Conservation (phyloP, 2,888 invertebrate species). For the Aelia acuminata region DNA sequence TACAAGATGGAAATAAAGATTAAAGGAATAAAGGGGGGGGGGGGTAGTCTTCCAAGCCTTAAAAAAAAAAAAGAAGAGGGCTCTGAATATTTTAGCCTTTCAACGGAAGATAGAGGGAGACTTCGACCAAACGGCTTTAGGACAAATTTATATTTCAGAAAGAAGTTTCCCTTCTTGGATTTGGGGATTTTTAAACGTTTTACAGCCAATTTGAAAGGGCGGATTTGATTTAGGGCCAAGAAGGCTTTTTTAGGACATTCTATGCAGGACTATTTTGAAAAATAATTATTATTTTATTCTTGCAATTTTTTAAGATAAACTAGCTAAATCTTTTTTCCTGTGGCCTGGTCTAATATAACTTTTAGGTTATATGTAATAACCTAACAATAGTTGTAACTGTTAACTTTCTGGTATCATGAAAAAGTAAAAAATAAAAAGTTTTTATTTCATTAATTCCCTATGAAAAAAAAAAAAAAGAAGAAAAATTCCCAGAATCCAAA, state of each 20-base stretch:
- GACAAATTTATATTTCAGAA: conserved; percentile 48
- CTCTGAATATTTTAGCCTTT: conserved; percentile 33
- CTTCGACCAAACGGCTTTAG: conserved; percentile 39
- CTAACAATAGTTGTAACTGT: no score
- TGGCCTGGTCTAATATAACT: no score
- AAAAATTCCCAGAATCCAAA: no score
- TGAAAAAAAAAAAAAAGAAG: no score
- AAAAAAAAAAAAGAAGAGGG: conserved; percentile 26
- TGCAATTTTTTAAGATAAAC: no score
- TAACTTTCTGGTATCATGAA: no score
- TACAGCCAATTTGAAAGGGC: conserved; percentile 15
- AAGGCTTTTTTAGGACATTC: neutral
- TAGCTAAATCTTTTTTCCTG: no score
- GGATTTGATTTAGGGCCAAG: neutral
- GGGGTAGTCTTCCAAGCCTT: neutral
- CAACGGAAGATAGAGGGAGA: conserved; percentile 28
- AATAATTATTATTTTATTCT: no score
- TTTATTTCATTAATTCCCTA: no score
- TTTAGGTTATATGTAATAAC: no score
- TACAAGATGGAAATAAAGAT: conserved; percentile 50
- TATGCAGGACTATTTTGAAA: neutral
- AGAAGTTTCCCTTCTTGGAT: conserved; percentile 22
- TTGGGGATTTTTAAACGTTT: conserved; percentile 23
- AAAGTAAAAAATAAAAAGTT: no score
- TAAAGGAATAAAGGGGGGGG: conserved; percentile 46